A percentile compares a stretch with the other conserved stretches of the same genome.
Evolutionary conservation across 2,113 vertebrate genomes (phyloP).

Genomic region (Catagonus wagneri): DNA sequence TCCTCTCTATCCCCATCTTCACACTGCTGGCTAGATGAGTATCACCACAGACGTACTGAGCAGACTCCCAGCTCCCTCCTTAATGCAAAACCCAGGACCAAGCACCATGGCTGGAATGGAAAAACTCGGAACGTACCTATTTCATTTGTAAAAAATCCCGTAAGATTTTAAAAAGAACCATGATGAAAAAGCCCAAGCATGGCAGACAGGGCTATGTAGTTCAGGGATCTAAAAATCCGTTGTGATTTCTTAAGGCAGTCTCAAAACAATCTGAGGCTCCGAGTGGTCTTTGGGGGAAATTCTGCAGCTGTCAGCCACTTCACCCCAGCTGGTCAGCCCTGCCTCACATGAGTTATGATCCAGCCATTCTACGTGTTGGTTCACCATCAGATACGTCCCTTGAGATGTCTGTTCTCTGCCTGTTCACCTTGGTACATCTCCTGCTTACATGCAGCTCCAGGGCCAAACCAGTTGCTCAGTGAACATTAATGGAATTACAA

Average conservation of each 20-base stretch:
- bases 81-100: not conserved
- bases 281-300: too few species aligned
- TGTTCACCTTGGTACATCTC: not conserved
- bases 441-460: not conserved
- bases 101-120: rapidly evolving
- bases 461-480: not conserved
- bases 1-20: not conserved
- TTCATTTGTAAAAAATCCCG: not conserved
- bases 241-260: not conserved
- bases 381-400: rapidly evolving
- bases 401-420: rapidly evolving
- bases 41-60: not conserved
- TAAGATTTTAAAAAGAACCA: not conserved
- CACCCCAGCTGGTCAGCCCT: rapidly evolving
- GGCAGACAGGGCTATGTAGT: not conserved
- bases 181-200: not conserved
- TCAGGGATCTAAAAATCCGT: not conserved
- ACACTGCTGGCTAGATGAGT: rapidly evolving
- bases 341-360: not conserved
- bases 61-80: not conserved
- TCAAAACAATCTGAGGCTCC: not conserved
- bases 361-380: rapidly evolving
- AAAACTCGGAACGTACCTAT: not conserved
- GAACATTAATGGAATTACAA: not conserved
- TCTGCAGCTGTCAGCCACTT: not conserved